Evolutionary conservation across 2,113 vertebrate genomes (phyloP), one percentile per base, ranked within the genome.

Genomic region (Caloenas nicobarica): DNA sequence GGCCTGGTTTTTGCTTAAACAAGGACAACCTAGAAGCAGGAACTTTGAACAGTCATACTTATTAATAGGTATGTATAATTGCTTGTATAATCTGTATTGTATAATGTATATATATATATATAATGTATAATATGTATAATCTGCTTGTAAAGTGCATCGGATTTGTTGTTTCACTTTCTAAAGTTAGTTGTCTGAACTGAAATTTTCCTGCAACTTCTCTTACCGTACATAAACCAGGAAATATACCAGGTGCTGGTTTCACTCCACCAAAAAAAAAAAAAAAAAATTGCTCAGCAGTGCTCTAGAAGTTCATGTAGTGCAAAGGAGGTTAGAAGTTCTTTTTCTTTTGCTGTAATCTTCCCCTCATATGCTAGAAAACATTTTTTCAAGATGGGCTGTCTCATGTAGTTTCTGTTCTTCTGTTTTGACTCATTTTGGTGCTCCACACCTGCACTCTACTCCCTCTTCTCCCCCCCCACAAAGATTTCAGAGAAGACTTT

Each of bases 211-310:
- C n/a, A 80, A 31, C n/a, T 87, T 92, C 65, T 89, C 50, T 91
- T 91, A 70, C 33, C 31, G 2, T 79, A 42, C 44, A 51, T 74
- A 84, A 84, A 38, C 22, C 17, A 33, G 50, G 25, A 86, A 93
- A 86, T 61, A 33, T 4, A 65, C 22, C 70, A 82, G 81, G 44
- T 94, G 76, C 46, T 91, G n/a, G 60, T 93, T 96, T 95, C 56
- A 65, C 10, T 71, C 42, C 11, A 38, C 38, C 38, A 38, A 38
- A 50, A 38, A 51, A 33, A 38, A 40, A 40, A 29, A 34, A n/a
- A 79, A 31, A 48, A 8, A 6, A 4, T 11, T 87, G 36, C n/a
- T 91, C 44, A 54, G 19, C 8, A 62, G 34, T 54, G 58, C 46
- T 77, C 17, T 91, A 76, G 62, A 88, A 96, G 82, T 76, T 61